Evolutionary conservation across 35 echinoderm and acorn worm species (phyloP), one percentile per base, ranked within the genome.

Genomic region (Lytechinus pictus): DNA sequence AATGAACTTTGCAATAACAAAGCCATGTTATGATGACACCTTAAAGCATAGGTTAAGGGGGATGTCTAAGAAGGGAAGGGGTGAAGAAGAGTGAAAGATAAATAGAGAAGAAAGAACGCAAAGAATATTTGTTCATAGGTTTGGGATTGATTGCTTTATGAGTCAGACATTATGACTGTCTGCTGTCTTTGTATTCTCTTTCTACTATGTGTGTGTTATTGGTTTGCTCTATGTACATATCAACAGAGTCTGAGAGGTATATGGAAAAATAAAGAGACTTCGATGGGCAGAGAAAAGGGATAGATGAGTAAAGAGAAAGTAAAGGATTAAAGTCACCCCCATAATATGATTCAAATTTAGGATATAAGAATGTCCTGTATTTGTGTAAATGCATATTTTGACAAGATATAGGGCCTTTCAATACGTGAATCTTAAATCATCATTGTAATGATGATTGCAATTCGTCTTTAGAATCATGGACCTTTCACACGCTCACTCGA

Each of bases 11-110:
- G 8, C 19, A 79, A 79, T 24, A 79, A 79, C 66, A 79, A 79
- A 79, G 66, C 66, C 21, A 79, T 79, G 66, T 79, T 79, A 24
- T 79, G 66, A 79, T 79, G 66, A 79, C 66, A 79, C 66, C 66
- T 79, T 24, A 16, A 44, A 79, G 66, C 66, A 14, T 79, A 24
- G 66, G 16, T 79, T 79, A 24, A 79, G 66, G 21, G 16, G 66
- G 66, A 79, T 24, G 13, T n/a, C 66, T 7, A 24, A n/a, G 66
- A 79, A 5, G 66, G 66, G 66, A 24, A 21, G 24, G 12, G 61
- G 6, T 5, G 61, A 21, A 72, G 61, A 72, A 79, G 66, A 79
- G 16, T 5, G 19, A 16, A 7, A 24, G 16, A 24, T 79, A 79
- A 79, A 79, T 21, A 79, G n/a, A n/a, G 66, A 19, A 21, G 61